Percentiles rank a stretch among this genome's conserved stretches.
Conservation (phyloP, 2,888 invertebrate genomes). For the Sisyra nigra region DNA sequence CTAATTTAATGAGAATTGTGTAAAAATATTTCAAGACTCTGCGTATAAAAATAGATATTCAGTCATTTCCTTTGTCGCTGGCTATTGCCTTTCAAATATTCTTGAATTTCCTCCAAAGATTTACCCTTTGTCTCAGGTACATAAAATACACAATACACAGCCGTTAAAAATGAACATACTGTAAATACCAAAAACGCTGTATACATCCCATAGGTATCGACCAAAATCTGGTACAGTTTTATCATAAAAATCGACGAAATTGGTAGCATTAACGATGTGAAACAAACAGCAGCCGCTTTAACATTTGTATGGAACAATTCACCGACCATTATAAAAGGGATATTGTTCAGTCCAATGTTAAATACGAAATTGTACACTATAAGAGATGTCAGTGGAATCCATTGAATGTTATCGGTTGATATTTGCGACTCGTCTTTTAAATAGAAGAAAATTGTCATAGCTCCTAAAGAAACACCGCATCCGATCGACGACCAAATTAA, state of each 20-base stretch:
- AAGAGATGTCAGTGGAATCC: conserved; percentile 36
- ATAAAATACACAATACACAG: conserved; percentile 19
- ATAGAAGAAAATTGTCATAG: conserved; percentile 36
- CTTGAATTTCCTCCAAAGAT: conserved; percentile 23
- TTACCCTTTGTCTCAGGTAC: conserved; percentile 27
- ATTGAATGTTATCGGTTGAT: conserved; percentile 25
- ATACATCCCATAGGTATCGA: conserved; percentile 36
- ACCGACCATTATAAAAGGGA: conserved; percentile 44
- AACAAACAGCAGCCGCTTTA: conserved; percentile 39
- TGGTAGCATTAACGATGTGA: conserved; percentile 38
- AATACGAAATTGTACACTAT: conserved; percentile 40
- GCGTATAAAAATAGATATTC: not conserved
- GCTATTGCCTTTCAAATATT: conserved; percentile 4
- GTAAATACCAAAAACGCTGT: conserved; percentile 34
- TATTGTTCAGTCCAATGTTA: conserved; percentile 39
- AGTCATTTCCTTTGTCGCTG: not conserved
- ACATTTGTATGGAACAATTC: conserved; percentile 47
- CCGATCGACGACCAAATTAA: conserved; percentile 36
- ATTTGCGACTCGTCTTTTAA: conserved; percentile 25
- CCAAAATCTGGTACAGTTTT: conserved; percentile 39
- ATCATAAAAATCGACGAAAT: conserved; percentile 38
- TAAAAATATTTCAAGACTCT: no score
- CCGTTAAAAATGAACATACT: conserved; percentile 18
- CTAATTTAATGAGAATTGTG: not conserved
- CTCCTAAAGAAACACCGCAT: conserved; percentile 32